Base-by-base conservation (phyloP, 2,888 invertebrate species). In the Chironomus riparius region DNA sequence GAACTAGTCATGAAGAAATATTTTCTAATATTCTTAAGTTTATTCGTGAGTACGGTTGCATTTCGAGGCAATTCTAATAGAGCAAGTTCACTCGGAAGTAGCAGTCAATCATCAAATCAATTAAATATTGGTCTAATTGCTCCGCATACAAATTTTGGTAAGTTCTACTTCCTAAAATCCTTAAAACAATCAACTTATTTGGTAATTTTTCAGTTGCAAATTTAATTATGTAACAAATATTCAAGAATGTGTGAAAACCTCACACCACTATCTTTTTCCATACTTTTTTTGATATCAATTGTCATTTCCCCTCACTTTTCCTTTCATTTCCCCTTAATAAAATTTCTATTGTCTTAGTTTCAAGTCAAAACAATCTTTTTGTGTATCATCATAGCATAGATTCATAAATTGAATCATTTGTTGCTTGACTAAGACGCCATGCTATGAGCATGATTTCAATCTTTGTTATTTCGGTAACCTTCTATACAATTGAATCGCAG, bases 121-220 rank as follows among this genome's bases (percentile, higher is more conserved):
- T 22, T 74, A 15, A 74, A 74, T 48, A 65, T 74, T 6, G 76
- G 76, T 18, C 47, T 76, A 47, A 56, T 76, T 77, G 83, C 83
- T 3, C 84, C 84, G n/a, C 84, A 84, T 77, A 84, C 84, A 70
- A 84, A 83, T 79, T 84, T 84, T 68, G 85, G 84, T 3, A 24
- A 73, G 47, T 15, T 13, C 28, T 28, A 15, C 1, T 15, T 18
- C 18, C n/a, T 2, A 47, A 69, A 38, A 15, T 10, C 4, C 15
- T 4, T 69, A 15, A 47, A 50, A n/a, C 1, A 6, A 13, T 28
- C 5, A 28, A 28, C 4, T 28, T 4, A 28, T 28, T 28, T 5
- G 3, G 28, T 3, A 7, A 7, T 4, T 50, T 50, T 47, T 47
- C 47, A 70, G 0, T 21, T 24, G 24, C 15, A 47, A 71, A 47